Base-by-base conservation (phyloP, 1,140 invertebrate genomes). In the Trissolcus basalis region DNA sequence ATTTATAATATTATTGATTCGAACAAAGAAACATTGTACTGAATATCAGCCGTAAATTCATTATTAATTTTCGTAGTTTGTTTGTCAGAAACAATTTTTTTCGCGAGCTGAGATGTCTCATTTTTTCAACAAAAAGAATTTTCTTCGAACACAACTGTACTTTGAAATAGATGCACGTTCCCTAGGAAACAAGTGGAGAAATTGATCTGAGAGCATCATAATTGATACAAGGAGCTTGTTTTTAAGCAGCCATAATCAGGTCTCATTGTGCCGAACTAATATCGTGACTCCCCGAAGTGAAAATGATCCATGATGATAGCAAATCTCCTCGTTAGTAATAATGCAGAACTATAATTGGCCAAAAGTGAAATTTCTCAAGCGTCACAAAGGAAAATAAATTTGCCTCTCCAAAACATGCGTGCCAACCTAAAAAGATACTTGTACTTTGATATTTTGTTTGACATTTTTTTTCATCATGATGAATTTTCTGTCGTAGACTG, bases 401-500 rank as follows among this genome's bases (percentile, higher is more conserved):
- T 27, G 19, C 6, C 19, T 27, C 19, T 1, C 1, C 19, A 27
- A 27, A 27, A 27, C 19, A 27, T 6, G 19, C 19, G 19, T 3
- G 19, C 6, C 19, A 27, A 27, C 19, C 19, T n/a, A 27, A 27
- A 27, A 27, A 27, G 6, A 39, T 3, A n/a, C 36, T 8, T 4
- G n/a, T 35, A 5, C 33, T 35, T 5, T 35, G 5, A 6, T 35
- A 35, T 39, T n/a, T 39, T n/a, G 9, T 39, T 11, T 39, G 36
- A 9, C 9, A 4, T n/a, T 4, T 48, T 48, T 9, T 10, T 11
- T 19, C 16, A 15, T 3, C 3, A 1, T 11, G 3, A 4, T 56
- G 8, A 8, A 6, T 44, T 77, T 58, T 61, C 56, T 27, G 51
- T 82, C 89, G 32, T 86, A 96, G 94, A 91, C 92, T 69, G 96